These are phyloP conservation scores for Herpailurus yagouaroundi DNA, from an alignment of 2,113 vertebrate species.

Conservation along the genomic window DNA sequence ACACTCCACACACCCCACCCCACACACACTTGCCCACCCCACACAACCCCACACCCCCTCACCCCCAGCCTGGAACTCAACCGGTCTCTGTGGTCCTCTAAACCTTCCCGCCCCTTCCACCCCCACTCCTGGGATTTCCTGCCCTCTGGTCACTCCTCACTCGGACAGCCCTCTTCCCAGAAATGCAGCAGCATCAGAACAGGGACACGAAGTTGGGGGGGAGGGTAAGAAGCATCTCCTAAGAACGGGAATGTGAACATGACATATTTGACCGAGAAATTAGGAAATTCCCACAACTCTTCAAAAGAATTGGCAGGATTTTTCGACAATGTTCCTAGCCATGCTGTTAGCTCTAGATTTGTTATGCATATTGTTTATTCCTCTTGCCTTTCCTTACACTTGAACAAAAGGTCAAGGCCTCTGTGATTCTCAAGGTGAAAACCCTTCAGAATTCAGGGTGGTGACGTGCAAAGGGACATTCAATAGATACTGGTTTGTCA, in stretches of 20 bases:
- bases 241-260: neutral
- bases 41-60: no score
- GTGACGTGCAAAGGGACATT: neutral
- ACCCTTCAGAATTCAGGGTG: neutral
- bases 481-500: neutral
- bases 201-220: neutral
- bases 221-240: neutral
- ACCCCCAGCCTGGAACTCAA: neutral
- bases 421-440: neutral
- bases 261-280: neutral
- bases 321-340: neutral
- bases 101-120: neutral
- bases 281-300: neutral
- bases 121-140: neutral
- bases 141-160: neutral
- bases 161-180: neutral
- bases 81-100: neutral
- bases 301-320: neutral
- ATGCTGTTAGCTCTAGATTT: neutral
- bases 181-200: neutral
- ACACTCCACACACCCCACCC: no score
- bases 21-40: neutral
- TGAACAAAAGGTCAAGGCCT: neutral
- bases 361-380: neutral
- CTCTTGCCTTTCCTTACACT: neutral